These are phyloP conservation scores for Acrobasis consociella DNA, from an alignment of 2,888 invertebrate species.

Conservation along the genomic window DNA sequence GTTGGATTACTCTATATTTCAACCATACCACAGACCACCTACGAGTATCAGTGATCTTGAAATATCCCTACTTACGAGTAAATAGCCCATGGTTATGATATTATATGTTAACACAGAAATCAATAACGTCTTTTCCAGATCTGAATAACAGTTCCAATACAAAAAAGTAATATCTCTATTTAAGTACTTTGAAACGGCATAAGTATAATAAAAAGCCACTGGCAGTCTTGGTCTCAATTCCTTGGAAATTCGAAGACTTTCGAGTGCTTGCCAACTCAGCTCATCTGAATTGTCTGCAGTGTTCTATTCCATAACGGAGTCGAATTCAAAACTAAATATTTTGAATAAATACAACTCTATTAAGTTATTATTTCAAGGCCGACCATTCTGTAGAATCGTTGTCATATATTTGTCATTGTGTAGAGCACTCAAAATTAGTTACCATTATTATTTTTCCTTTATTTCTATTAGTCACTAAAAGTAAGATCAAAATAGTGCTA, in stretches of 20 bases:
- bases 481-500: no score
- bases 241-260: slow-evolving; percentile 23
- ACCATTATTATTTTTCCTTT: no score
- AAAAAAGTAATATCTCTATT: slow-evolving; percentile 12
- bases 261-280: slow-evolving; percentile 20
- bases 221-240: slow-evolving; percentile 10
- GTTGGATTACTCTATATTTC: no score
- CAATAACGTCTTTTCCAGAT: neutral
- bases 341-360: neutral
- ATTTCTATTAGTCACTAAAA: no score
- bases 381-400: no score
- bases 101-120: no score
- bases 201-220: slow-evolving; percentile 18
- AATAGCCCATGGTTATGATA: no score
- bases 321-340: neutral
- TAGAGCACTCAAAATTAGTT: no score
- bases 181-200: slow-evolving; percentile 2
- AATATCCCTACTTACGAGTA: no score
- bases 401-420: no score
- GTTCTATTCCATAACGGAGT: neutral
- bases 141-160: neutral
- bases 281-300: slow-evolving; percentile 5
- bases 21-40: no score
- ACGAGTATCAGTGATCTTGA: no score
- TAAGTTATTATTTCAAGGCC: neutral